Conservation (phyloP, 2,113 vertebrate genomes). For the Megalops atlanticus region DNA sequence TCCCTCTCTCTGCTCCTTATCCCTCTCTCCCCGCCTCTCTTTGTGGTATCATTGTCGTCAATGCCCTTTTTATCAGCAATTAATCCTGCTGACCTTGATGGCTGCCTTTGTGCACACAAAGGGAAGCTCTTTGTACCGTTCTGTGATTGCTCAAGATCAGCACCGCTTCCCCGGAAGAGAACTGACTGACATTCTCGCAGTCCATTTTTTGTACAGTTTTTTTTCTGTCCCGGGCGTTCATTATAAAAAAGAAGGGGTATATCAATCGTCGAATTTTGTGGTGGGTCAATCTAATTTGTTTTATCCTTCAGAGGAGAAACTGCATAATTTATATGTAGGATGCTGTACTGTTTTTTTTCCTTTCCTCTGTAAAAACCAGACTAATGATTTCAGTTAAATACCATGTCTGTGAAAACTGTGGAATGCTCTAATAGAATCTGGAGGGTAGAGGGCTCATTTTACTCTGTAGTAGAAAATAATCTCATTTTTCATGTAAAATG, state of each 20-base stretch:
- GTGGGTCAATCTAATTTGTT: background rate
- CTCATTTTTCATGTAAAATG: background rate
- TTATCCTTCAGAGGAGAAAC: too few species aligned
- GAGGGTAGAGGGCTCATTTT: background rate
- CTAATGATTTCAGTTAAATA: background rate
- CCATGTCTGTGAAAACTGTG: background rate
- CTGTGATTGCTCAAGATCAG: background rate
- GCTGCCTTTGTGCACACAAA: background rate
- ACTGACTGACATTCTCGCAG: background rate
- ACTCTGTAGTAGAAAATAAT: background rate
- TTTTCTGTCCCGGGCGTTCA: background rate
- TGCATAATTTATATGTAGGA: background rate
- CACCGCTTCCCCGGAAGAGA: background rate
- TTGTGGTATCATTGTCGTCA: background rate
- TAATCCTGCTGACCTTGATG: background rate
- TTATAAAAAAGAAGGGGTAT: background rate
- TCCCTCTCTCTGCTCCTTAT: background rate
- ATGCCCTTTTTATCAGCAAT: slow-evolving; percentile 2
- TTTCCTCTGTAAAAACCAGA: background rate
- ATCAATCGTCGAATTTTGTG: background rate
- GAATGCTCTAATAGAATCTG: background rate
- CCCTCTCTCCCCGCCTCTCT: background rate
- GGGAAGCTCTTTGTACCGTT: background rate
- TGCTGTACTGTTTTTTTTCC: background rate
- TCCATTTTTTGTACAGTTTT: background rate